Evolutionary conservation across 2,113 vertebrate species (phyloP).

Genomic region (Isurus oxyrinchus): DNA sequence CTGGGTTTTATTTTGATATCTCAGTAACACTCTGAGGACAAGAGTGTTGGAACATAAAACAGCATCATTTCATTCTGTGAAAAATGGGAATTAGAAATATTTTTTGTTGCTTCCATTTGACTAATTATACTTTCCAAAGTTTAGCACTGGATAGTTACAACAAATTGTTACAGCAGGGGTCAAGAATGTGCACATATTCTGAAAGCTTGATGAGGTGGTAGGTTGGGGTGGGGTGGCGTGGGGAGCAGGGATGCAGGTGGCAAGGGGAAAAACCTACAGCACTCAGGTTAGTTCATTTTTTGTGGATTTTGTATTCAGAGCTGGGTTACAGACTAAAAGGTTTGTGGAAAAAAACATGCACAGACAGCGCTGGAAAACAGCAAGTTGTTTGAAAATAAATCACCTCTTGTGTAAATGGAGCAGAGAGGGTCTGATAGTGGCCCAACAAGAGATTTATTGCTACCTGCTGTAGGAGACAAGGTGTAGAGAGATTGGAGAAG

Average conservation of each 20-base stretch:
- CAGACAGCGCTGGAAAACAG: background rate
- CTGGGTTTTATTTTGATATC: background rate
- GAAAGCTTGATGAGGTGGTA: background rate
- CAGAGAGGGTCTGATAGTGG: background rate
- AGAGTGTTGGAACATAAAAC: background rate
- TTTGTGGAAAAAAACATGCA: background rate
- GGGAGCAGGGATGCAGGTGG: background rate
- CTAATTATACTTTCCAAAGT: background rate
- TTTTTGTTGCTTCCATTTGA: background rate
- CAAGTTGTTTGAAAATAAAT: conserved; percentile 10
- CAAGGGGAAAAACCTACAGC: too few species aligned
- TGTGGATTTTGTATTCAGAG: background rate
- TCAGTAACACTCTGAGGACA: background rate
- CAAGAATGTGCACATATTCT: background rate
- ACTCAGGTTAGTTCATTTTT: background rate
- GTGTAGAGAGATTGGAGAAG: background rate
- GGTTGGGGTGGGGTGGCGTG: too few species aligned
- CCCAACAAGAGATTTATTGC: background rate
- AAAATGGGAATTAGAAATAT: background rate
- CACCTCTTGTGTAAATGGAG: background rate
- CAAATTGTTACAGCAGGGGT: background rate
- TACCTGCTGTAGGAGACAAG: background rate
- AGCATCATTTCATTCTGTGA: background rate
- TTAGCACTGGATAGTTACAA: too few species aligned
- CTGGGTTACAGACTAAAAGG: background rate